Conservation (phyloP, 2,113 vertebrate genomes). For the Geococcyx californianus region DNA sequence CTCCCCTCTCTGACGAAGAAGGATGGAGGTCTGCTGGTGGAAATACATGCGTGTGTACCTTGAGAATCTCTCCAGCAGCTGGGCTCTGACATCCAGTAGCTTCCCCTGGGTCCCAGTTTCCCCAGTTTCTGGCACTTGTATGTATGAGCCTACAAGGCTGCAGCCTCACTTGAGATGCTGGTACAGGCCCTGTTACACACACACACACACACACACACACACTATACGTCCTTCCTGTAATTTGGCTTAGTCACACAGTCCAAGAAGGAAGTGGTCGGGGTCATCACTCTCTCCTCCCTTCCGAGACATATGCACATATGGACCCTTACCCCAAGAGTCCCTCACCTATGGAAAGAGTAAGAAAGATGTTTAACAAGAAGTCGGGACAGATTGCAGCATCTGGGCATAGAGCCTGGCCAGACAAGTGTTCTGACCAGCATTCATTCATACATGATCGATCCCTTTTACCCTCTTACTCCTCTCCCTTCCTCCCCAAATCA, state of each 20-base stretch:
- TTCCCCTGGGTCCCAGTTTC: neutral
- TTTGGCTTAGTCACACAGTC: neutral
- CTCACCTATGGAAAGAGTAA: neutral
- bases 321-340: no score
- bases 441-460: neutral
- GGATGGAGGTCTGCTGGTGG: neutral
- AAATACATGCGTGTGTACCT: neutral
- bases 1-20: neutral
- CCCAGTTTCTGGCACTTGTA: neutral
- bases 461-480: neutral
- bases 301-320: accelerated
- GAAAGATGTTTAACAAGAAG: neutral
- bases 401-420: accelerated
- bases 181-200: neutral
- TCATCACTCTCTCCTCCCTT: neutral
- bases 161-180: neutral
- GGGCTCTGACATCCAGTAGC: neutral
- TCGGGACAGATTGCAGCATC: neutral
- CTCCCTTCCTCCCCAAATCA: neutral
- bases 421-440: accelerated
- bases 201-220: no score
- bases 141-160: neutral
- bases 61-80: neutral
- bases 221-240: neutral
- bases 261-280: neutral